Conservation (phyloP, 2,888 invertebrate species). For the Phyllotreta striolata region DNA sequence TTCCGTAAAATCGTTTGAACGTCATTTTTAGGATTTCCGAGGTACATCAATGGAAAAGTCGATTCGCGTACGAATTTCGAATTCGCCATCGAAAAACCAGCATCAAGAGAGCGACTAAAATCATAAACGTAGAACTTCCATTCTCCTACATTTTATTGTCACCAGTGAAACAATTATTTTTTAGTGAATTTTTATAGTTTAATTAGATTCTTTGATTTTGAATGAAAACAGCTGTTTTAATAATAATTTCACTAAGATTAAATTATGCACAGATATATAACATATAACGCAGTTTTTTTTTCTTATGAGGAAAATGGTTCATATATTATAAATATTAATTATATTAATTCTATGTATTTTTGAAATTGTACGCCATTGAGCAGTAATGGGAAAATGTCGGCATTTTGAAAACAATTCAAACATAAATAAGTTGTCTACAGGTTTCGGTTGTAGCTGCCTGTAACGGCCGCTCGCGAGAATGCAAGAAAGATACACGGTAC, state of each 20-base stretch:
- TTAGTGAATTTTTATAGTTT: too few species aligned
- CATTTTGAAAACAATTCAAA: slow-evolving; percentile 63
- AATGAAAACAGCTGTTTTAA: slow-evolving; percentile 50
- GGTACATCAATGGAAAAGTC: slow-evolving; percentile 47
- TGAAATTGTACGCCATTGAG: slow-evolving; percentile 7
- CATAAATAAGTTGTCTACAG: slow-evolving; percentile 63
- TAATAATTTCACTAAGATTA: too few species aligned
- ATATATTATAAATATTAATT: background rate
- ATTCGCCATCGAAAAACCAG: slow-evolving; percentile 22
- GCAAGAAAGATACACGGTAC: slow-evolving; percentile 51
- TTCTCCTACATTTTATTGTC: too few species aligned
- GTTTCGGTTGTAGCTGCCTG: slow-evolving; percentile 46
- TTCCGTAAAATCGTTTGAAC: slow-evolving; percentile 59
- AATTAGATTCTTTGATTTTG: too few species aligned
- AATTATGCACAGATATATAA: slow-evolving; percentile 19
- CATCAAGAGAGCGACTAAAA: slow-evolving; percentile 11
- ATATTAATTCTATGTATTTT: background rate
- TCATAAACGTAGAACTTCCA: background rate
- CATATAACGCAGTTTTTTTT: slow-evolving; percentile 45
- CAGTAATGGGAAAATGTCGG: slow-evolving; percentile 60
- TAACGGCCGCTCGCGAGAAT: slow-evolving; percentile 54
- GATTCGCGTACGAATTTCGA: slow-evolving; percentile 24
- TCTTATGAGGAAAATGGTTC: too few species aligned
- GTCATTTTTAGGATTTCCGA: slow-evolving; percentile 55
- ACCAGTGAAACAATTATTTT: too few species aligned